These are phyloP conservation scores for Cyclargus thomasi DNA, from an alignment of 1,140 invertebrate genomes.

Conservation along the genomic window DNA sequence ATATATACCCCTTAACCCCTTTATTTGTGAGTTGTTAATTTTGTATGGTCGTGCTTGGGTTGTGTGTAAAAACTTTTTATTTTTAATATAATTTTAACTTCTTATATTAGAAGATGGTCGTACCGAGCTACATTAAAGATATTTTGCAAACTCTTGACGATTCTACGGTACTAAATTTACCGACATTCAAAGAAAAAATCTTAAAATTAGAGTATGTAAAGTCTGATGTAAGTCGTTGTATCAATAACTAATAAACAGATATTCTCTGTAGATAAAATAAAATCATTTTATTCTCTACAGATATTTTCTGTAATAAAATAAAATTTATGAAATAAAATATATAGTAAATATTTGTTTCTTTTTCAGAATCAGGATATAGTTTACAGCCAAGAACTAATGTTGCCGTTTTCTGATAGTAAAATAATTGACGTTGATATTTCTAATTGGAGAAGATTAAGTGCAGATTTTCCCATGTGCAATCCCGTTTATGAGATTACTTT, in stretches of 20 bases:
- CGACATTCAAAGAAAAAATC: slow-evolving; percentile 38
- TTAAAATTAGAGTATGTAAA: slow-evolving; percentile 39
- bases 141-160: slow-evolving; percentile 33
- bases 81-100: neutral
- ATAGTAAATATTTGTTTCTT: neutral
- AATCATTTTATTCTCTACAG: neutral
- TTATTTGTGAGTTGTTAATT: too few relatives aligned
- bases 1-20: too few relatives aligned
- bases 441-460: slow-evolving; percentile 41
- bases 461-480: slow-evolving; percentile 40
- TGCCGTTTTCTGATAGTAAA: slow-evolving; percentile 52
- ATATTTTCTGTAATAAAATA: neutral
- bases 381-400: slow-evolving; percentile 29
- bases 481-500: slow-evolving; percentile 56
- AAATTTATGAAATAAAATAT: too few relatives aligned
- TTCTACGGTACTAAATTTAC: slow-evolving; percentile 35
- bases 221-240: slow-evolving; percentile 36
- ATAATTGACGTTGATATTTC: slow-evolving; percentile 36
- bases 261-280: neutral
- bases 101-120: slow-evolving; percentile 39
- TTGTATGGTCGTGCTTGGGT: too few relatives aligned
- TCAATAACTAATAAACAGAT: neutral
- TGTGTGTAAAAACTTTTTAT: neutral
- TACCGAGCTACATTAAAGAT: slow-evolving; percentile 37
- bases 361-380: slow-evolving; percentile 31